phyloP scores from a whole-genome alignment of 2,888 invertebrate species.

The Gymnocheta viridis region DNA sequence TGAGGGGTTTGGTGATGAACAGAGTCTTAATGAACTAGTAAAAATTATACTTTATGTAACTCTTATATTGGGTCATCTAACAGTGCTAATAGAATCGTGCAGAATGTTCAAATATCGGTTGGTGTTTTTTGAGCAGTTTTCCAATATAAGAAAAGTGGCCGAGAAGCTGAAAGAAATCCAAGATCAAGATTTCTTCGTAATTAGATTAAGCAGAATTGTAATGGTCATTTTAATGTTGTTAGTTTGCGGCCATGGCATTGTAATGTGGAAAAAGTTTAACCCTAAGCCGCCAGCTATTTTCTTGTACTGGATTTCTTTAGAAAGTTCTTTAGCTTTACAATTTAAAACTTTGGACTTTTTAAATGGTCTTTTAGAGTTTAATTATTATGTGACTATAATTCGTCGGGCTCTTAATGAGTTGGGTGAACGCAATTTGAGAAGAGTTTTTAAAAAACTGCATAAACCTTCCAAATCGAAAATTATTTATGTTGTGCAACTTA shows the following conservation, averaged over 20 bases:
- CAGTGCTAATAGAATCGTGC: constrained; percentile 72
- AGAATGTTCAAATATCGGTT: constrained; percentile 59
- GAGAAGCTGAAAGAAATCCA: constrained; percentile 49
- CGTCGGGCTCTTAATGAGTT: constrained; percentile 69
- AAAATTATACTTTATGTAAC: constrained; percentile 70
- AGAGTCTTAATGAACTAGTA: constrained; percentile 70
- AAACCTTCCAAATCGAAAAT: background rate
- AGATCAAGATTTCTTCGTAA: constrained; percentile 23
- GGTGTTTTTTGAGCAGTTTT: constrained; percentile 64
- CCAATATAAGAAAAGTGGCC: constrained; percentile 66
- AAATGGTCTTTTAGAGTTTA: constrained; percentile 71
- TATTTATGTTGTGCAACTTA: constrained; percentile 5
- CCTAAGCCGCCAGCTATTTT: constrained; percentile 16
- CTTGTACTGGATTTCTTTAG: constrained; percentile 71
- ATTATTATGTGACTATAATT: constrained; percentile 71
- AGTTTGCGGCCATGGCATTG: constrained; percentile 63
- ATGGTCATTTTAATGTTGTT: constrained; percentile 54
- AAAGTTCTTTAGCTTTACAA: constrained; percentile 73
- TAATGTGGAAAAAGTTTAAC: constrained; percentile 68
- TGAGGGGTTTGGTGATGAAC: constrained; percentile 34
- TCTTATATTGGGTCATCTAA: constrained; percentile 72
- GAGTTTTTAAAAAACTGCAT: constrained; percentile 26
- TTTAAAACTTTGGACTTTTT: constrained; percentile 72
- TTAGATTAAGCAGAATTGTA: constrained; percentile 66
- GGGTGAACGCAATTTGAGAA: constrained; percentile 72